Evolutionary conservation across 2,888 invertebrate genomes (phyloP), one percentile per base, ranked within the genome.

Genomic region (Andrena haemorrhoa): DNA sequence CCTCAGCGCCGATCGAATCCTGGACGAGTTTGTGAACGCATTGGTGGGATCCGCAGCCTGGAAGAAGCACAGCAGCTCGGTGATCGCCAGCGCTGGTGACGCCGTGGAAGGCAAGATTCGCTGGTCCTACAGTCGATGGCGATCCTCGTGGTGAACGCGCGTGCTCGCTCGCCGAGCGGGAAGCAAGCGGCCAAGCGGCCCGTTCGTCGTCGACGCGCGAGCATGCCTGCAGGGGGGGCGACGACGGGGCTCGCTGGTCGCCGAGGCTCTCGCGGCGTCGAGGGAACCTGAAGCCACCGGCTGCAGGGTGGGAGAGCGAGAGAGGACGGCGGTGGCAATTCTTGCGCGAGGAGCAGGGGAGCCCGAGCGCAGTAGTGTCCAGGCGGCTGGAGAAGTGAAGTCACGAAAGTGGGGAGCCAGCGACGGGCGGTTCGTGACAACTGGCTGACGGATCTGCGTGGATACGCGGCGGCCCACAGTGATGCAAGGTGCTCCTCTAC

Each of bases 351-450:
- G 71, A 53, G 60, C 10, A 49, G 56, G 58, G 75, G 65, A 60
- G 49, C 60, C 10, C 41, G 61, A 66, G 61, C 64, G 73, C 53
- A 29, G 49, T 33, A 41, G 63, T 63, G 76, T 53, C 51, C 33
- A 31, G 33, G 33, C 12, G 53, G 72, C 72, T n/a, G 73, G 70
- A 92, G 81, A 82, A 75, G 68, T 74, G 82, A 74, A 72, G 92
- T 92, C 93, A 16, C 4, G 29, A 69, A 63, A 23, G 12, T 56
- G 90, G 94, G 94, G 91, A 47, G 92, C 92, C 82, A 93, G 93
- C 91, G 94, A 94, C 91, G 93, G 93, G 89, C 93, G 80, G 94
- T 91, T 93, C 95, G 93, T 94, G 94, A 92, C 93, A 94, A 94
- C 89, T 94, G 95, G 84, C 94, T 94, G 90, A 93, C 95, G 90